Base-by-base conservation (phyloP, 2,888 invertebrate species). In the Plagodis pulveraria region DNA sequence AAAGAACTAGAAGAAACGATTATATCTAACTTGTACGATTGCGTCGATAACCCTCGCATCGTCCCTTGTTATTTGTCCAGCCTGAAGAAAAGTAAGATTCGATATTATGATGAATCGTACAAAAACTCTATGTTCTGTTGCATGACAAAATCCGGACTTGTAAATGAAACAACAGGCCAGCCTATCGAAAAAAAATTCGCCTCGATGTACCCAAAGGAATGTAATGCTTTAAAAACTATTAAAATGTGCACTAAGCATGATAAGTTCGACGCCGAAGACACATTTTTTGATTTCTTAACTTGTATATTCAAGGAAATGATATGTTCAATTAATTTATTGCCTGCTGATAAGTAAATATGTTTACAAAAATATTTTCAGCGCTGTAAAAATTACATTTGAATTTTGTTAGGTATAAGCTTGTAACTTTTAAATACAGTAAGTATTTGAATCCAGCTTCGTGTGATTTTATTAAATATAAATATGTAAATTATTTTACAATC, bases 141-240 rank as follows among this genome's bases (percentile, higher is more conserved):
- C 5, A 12, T 7, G 7, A 12, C 6, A 5, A 36, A 36, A 7
- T 11, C 12, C 36, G 61, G 63, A 64, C 64, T 62, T 69, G 66
- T 70, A 65, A 55, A 34, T 10, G 12, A 50, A 4, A 32, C 32
- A 6, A 50, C 50, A 10, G 50, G 50, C 4, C 10, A 22, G 10
- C 2, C n/a, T 0, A n/a, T 42, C 11, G 50, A 9, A n/a, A 9
- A 42, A 4, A 41, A 42, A 41, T 6, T 42, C 6, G 50, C n/a
- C 0, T 10, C 40, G 5, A 8, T 11, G 32, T 50, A 48, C 47
- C 45, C 56, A 42, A 67, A 65, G 12, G 35, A 36, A 2, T 47
- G 47, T 36, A 47, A 47, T 36, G 12, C 7, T 2, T 8, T 6
- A 12, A 8, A 35, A 11, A 12, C 12, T 11, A 0, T 47, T 5